Evolutionary conservation across 2,888 invertebrate genomes (phyloP).

Genomic region (Dendrolimus pini): DNA sequence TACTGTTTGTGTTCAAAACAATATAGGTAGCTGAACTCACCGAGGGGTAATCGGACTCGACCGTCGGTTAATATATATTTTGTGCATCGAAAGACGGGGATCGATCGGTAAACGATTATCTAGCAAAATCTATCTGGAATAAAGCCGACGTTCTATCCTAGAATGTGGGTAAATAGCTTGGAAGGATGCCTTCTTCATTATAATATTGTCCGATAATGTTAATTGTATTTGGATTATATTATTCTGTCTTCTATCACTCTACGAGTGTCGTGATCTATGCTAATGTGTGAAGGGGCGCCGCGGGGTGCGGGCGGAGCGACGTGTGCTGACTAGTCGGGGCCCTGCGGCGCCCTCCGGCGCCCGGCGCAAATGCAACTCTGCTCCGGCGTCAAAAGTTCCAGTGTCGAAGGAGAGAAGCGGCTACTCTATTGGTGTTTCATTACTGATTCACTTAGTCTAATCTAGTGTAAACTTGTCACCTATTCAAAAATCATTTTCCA

Average conservation of each 20-base stretch:
- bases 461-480: constrained; percentile 74
- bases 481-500: constrained; percentile 66
- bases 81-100: constrained; percentile 69
- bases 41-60: constrained; percentile 60
- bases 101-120: constrained; percentile 64
- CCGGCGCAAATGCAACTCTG: constrained; percentile 35
- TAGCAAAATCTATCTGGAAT: constrained; percentile 76
- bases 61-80: constrained; percentile 56
- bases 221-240: constrained; percentile 51
- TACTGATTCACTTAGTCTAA: constrained; percentile 75
- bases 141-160: constrained; percentile 73
- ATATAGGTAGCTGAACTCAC: constrained; percentile 50
- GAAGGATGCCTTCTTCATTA: constrained; percentile 72
- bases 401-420: constrained; percentile 74
- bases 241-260: constrained; percentile 66
- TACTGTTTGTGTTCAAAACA: constrained; percentile 68
- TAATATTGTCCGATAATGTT: constrained; percentile 73
- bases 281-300: constrained; percentile 46
- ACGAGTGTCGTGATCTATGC: constrained; percentile 71
- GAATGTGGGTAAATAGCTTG: constrained; percentile 69
- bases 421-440: constrained; percentile 76
- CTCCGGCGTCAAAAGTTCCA: constrained; percentile 64
- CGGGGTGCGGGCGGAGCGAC: constrained; percentile 17
- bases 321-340: constrained; percentile 17
- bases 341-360: constrained; percentile 21